Conservation (phyloP, 2,113 vertebrate genomes). For the Penelope pileata region DNA sequence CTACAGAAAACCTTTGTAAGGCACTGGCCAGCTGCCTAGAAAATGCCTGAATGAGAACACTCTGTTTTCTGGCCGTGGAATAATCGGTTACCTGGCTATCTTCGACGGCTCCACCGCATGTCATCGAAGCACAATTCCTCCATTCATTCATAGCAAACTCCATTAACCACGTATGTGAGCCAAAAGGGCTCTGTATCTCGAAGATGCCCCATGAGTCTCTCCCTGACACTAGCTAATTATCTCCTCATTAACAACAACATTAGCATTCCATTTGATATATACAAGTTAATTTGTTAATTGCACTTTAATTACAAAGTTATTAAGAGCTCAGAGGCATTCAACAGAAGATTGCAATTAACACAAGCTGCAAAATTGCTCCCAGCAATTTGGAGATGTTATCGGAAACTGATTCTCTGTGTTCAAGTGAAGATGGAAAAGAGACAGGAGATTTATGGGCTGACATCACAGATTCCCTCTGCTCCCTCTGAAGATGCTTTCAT, state of each 20-base stretch:
- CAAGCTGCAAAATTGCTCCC: constrained; percentile 59
- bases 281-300: constrained; percentile 78
- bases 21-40: constrained; percentile 37
- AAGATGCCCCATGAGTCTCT: constrained; percentile 58
- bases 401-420: constrained; percentile 25
- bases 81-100: neutral
- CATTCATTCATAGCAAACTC: constrained; percentile 18
- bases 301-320: constrained; percentile 79
- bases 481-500: neutral
- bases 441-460: constrained; percentile 58
- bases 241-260: constrained; percentile 73
- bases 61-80: neutral
- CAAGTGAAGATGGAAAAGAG: constrained; percentile 15
- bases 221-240: constrained; percentile 72
- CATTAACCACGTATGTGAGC: constrained; percentile 35
- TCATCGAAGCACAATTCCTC: constrained; percentile 33
- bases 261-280: constrained; percentile 70
- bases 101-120: neutral
- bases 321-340: constrained; percentile 70
- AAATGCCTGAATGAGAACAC: neutral
- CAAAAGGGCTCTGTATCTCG: constrained; percentile 31
- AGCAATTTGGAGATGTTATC: constrained; percentile 68
- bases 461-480: neutral
- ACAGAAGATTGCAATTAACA: constrained; percentile 70
- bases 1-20: neutral